phyloP scores from a whole-genome alignment of 2,113 vertebrate genomes.

The Paratilapia polleni region DNA sequence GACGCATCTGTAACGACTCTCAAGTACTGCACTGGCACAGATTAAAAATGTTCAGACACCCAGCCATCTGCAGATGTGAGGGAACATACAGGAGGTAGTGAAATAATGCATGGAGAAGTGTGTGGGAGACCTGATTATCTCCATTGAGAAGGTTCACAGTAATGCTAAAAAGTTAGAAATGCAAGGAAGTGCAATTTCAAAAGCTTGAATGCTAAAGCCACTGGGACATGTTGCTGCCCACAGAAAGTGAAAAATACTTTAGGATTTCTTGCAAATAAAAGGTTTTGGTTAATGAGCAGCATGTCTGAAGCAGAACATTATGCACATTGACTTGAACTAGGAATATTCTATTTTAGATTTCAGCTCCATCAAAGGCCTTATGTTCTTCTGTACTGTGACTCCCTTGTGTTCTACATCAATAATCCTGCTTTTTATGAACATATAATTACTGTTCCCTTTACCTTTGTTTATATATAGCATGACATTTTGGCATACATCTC shows the following conservation, averaged over 20 bases:
- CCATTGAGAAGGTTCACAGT: background rate
- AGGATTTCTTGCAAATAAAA: conserved; percentile 21
- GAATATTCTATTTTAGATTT: conserved; percentile 40
- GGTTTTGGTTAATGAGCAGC: conserved; percentile 41
- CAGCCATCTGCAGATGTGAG: background rate
- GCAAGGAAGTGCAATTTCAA: conserved; percentile 16
- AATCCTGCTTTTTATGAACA: conserved; percentile 10
- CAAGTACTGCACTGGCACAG: background rate
- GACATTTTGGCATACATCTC: conserved; percentile 8
- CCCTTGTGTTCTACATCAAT: conserved; percentile 26
- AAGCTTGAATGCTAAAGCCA: conserved; percentile 14
- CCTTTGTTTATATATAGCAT: conserved; percentile 3
- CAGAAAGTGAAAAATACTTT: background rate
- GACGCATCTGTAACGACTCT: background rate
- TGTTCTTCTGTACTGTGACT: conserved; percentile 21
- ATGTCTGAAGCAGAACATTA: conserved; percentile 40
- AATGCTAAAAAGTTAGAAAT: conserved; percentile 7
- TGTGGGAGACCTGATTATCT: conserved; percentile 1
- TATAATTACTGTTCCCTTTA: conserved; percentile 18
- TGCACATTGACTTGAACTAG: conserved; percentile 8
- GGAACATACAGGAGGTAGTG: background rate
- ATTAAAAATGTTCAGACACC: background rate
- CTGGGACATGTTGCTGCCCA: background rate
- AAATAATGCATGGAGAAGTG: conserved; percentile 11
- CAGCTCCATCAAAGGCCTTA: conserved; percentile 45